A percentile compares a stretch with the other conserved stretches of the same genome.
Evolutionary conservation across 2,113 vertebrate genomes (phyloP).

Genomic region (Brienomyrus longianalis): DNA sequence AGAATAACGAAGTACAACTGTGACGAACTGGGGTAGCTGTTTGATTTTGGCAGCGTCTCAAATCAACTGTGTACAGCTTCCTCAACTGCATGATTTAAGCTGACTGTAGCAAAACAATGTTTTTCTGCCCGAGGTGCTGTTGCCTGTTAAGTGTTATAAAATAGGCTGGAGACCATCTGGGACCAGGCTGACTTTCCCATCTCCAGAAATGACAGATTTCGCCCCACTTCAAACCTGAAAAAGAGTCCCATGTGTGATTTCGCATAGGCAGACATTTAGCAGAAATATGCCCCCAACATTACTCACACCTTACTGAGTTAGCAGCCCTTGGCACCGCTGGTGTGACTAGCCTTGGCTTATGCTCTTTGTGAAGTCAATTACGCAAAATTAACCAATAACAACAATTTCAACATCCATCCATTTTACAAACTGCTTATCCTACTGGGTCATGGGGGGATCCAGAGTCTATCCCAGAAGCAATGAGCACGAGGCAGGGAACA

Average conservation of each 20-base stretch:
- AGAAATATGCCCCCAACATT: background rate
- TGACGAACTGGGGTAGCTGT: background rate
- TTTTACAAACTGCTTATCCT: no score
- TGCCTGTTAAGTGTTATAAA: constrained; percentile 11
- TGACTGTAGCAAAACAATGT: background rate
- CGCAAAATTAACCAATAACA: background rate
- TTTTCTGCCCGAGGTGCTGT: constrained; percentile 10
- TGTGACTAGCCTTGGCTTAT: background rate
- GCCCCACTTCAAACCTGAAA: constrained; percentile 2
- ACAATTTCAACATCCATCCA: background rate
- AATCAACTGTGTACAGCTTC: background rate
- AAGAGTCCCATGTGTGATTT: constrained; percentile 8
- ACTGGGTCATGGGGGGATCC: no score
- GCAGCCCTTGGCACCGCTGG: background rate
- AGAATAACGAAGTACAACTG: background rate
- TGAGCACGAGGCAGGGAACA: no score
- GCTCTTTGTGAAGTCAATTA: no score
- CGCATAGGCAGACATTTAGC: background rate
- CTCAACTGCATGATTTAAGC: constrained; percentile 2
- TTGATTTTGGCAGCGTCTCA: background rate
- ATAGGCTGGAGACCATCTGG: constrained; percentile 4
- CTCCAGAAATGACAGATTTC: constrained; percentile 6
- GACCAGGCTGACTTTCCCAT: constrained; percentile 7
- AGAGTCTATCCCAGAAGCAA: no score
- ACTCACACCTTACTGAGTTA: background rate